Evolutionary conservation across 2,113 vertebrate genomes (phyloP), one percentile per base, ranked within the genome.

Genomic region (Labrus mixtus): DNA sequence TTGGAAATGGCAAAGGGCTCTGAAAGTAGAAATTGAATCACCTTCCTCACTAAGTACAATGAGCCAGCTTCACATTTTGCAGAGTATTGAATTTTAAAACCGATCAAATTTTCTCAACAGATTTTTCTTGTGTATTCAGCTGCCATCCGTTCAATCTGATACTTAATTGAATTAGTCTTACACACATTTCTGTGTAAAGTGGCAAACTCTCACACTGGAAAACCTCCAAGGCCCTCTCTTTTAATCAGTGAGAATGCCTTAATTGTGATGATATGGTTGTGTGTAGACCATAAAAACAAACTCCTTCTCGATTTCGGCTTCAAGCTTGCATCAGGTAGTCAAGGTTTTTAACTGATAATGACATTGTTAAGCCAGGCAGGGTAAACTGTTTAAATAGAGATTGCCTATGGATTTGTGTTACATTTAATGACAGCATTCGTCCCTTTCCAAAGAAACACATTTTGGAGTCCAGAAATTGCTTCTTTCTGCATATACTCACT

Each of bases 41-140:
- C 19, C 20, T 9, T 45, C 20, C 22, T 48, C 41, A 12, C 29
- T 57, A 50, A 13, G 13, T 10, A 48, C 17, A 48, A 48, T 19
- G 16, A 17, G 19, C 4, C 58, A 20, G 50, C 25, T 33, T 33
- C 53, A 72, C 46, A 25, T 3, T 41, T 0, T 43, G 37, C 41
- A 54, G 12, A 54, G n/a, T 3, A 8, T 23, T 71, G 6, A 0
- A 46, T 36, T 43, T 46, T 17, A 23, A 39, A 36, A 22, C 20
- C n/a, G 54, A 67, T 45, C 13, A 70, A 56, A 69, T 54, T 29
- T 68, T 66, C 33, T 48, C 25, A 45, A 16, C 53, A 66, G 59
- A 74, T 8, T 23, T 33, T 57, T 1, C 7, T 33, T 33, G 55
- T 67, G 20, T 15, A 17, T 50, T 60, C 11, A 37, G 9, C 76